Conservation (phyloP, 2,888 invertebrate species). For the Cybosia mesomella region DNA sequence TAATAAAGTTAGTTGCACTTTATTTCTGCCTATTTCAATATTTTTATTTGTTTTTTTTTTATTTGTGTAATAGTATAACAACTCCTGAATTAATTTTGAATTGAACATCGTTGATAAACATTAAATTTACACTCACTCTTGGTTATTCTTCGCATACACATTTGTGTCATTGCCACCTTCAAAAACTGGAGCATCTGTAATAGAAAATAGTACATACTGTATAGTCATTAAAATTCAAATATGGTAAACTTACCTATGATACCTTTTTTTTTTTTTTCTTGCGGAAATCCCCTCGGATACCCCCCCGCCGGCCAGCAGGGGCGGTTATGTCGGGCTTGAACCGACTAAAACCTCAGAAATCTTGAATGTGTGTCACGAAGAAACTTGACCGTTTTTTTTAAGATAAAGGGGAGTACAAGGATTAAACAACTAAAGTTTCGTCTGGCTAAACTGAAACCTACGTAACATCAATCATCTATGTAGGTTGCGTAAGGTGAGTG, state of each 20-base stretch:
- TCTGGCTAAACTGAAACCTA: no score
- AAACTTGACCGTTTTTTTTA: no score
- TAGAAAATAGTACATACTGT: not conserved
- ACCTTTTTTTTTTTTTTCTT: no score
- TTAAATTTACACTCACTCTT: conserved; percentile 59
- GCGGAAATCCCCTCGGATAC: no score
- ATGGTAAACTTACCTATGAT: not conserved
- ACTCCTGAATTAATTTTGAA: not conserved
- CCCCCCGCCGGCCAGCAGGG: no score
- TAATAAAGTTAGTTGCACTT: not conserved
- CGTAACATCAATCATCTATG: no score
- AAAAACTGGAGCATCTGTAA: conserved; percentile 73
- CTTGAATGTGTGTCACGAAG: no score
- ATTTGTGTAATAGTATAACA: not conserved
- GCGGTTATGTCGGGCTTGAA: no score
- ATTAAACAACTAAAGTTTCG: no score
- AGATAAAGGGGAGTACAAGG: no score
- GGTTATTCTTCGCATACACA: conserved; percentile 62
- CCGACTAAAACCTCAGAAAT: no score
- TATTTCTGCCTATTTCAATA: not conserved
- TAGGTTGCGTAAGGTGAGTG: no score
- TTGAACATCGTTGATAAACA: not conserved
- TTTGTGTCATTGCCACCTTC: conserved; percentile 57
- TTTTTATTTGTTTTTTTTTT: not conserved
- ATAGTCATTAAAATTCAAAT: not conserved